Conservation (phyloP, 1,140 invertebrate species). For the Drosophila sp. region DNA sequence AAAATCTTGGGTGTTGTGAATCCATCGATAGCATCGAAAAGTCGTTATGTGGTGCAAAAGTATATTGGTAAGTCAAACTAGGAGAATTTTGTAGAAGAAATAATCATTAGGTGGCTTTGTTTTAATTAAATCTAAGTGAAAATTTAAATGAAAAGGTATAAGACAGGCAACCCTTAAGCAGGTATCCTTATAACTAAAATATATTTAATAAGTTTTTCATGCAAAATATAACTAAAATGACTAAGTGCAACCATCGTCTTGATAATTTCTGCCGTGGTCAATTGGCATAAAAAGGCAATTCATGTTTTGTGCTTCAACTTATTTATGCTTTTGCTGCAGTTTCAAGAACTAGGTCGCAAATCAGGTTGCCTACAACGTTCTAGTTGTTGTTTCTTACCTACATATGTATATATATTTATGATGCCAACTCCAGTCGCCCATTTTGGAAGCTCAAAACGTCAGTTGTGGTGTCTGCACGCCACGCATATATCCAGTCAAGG, state of each 20-base stretch:
- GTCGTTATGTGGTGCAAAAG: conserved; percentile 96
- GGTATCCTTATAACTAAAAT: too few species aligned
- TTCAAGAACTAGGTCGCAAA: conserved; percentile 64
- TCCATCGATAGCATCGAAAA: conserved; percentile 86
- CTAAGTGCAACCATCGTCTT: too few species aligned
- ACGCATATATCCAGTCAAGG: conserved; percentile 42
- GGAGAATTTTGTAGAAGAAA: neutral
- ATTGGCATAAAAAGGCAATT: neutral
- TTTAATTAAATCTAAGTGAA: too few species aligned
- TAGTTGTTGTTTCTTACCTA: conserved; percentile 28
- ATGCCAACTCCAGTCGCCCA: conserved; percentile 20
- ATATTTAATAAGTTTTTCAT: too few species aligned
- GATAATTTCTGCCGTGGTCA: too few species aligned
- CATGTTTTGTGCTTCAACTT: neutral
- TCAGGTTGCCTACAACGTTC: conserved; percentile 63
- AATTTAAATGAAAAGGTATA: neutral
- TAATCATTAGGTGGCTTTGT: too few species aligned
- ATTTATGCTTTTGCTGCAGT: conserved; percentile 5
- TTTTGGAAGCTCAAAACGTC: conserved; percentile 38
- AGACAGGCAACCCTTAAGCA: neutral
- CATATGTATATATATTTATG: conserved; percentile 2
- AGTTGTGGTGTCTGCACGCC: conserved; percentile 49
- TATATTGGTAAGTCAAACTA: conserved; percentile 91
- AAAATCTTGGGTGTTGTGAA: conserved; percentile 91
- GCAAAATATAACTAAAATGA: too few species aligned